These are phyloP conservation scores for Heliconius ethilla DNA, from an alignment of 2,888 invertebrate species.

Conservation along the genomic window DNA sequence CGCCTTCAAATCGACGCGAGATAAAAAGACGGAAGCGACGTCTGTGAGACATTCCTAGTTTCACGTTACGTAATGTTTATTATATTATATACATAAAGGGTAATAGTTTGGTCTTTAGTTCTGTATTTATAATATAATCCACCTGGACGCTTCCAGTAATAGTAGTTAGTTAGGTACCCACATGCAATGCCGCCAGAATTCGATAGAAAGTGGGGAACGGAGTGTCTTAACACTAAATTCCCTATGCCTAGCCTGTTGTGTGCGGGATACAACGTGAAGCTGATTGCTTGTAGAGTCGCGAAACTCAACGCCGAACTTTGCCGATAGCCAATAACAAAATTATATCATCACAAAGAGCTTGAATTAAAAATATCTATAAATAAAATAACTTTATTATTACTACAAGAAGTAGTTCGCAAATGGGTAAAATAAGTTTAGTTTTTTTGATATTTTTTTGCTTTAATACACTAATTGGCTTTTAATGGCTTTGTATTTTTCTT, in stretches of 20 bases:
- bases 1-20: conserved; percentile 46
- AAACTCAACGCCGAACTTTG: background rate
- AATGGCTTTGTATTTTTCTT: conserved; percentile 11
- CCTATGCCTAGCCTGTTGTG: too few species aligned
- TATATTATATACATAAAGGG: background rate
- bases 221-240: background rate
- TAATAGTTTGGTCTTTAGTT: background rate
- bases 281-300: background rate
- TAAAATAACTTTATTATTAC: background rate
- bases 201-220: background rate
- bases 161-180: too few species aligned
- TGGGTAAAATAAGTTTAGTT: conserved; percentile 1
- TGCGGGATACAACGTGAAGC: too few species aligned
- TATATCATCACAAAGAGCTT: background rate
- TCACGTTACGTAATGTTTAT: conserved; percentile 18
- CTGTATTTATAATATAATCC: background rate
- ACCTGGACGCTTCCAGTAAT: background rate
- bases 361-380: background rate
- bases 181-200: background rate
- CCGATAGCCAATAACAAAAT: background rate
- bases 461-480: conserved; percentile 14
- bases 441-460: conserved; percentile 6
- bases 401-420: conserved; percentile 1
- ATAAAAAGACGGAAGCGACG: conserved; percentile 49
- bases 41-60: conserved; percentile 34